Conservation (phyloP, 2,797 vertebrate genomes). For the Centropyge bicolor region DNA sequence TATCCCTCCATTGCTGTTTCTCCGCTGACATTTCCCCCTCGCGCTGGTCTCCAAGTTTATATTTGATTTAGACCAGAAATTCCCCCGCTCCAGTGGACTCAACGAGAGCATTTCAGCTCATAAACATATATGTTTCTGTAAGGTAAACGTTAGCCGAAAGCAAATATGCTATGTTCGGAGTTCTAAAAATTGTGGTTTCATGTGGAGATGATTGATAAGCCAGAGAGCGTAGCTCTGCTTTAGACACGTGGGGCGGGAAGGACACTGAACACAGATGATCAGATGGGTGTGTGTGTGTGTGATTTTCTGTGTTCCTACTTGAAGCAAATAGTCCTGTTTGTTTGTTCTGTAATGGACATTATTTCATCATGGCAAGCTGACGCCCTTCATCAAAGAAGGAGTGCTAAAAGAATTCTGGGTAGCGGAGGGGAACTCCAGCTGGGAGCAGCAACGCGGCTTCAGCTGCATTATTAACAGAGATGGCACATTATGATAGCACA, state of each 20-base stretch:
- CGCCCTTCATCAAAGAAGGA: conserved; percentile 76
- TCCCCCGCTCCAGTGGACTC: conserved; percentile 68
- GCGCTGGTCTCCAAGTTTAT: conserved; percentile 76
- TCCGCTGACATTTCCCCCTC: conserved; percentile 74
- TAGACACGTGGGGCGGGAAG: conserved; percentile 23
- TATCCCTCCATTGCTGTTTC: conserved; percentile 80
- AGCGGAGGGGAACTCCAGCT: conserved; percentile 75
- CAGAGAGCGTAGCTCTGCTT: conserved; percentile 56
- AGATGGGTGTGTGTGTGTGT: conserved; percentile 13
- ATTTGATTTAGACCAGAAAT: conserved; percentile 84
- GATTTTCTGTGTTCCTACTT: conserved; percentile 43
- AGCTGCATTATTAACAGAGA: conserved; percentile 58
- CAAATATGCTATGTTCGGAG: conserved; percentile 75
- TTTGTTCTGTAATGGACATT: conserved; percentile 74
- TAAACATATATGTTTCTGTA: conserved; percentile 86
- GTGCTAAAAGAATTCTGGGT: conserved; percentile 59
- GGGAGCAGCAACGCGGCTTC: conserved; percentile 53
- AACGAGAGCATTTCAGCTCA: conserved; percentile 73
- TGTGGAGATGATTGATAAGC: conserved; percentile 77
- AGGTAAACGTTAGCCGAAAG: conserved; percentile 81
- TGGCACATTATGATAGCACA: conserved; percentile 44
- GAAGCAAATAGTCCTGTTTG: conserved; percentile 69
- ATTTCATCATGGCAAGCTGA: conserved; percentile 73
- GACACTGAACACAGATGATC: conserved; percentile 59
- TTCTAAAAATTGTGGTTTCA: conserved; percentile 76